A percentile compares a stretch with the other conserved stretches of the same genome.
Evolutionary conservation across 2,797 vertebrate species (phyloP).

Genomic region (Arnoldichthys spilopterus): DNA sequence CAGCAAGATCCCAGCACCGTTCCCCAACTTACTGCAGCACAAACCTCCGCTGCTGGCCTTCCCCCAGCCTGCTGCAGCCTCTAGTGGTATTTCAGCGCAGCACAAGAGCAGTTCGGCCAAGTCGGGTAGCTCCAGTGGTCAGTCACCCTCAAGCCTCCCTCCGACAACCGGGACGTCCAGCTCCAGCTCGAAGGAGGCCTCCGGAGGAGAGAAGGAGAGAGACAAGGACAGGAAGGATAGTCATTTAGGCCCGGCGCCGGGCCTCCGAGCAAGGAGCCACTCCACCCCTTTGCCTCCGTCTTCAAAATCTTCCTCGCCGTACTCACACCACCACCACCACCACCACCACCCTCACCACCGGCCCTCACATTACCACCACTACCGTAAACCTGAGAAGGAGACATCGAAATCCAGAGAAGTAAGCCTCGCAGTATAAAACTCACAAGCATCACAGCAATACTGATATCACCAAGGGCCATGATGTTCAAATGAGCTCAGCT

Average conservation of each 20-base stretch:
- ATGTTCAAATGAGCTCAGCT: background rate
- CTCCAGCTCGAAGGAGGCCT: conserved; percentile 73
- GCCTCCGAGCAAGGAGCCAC: conserved; percentile 89
- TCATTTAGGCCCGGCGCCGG: conserved; percentile 76
- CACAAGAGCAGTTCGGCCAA: conserved; percentile 76
- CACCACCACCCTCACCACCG: conserved; percentile 87
- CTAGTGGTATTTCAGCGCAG: conserved; percentile 80
- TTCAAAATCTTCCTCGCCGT: conserved; percentile 83
- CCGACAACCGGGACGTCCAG: conserved; percentile 62
- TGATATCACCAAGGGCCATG: background rate
- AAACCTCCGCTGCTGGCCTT: conserved; percentile 89
- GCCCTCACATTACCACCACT: conserved; percentile 87
- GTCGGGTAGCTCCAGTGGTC: conserved; percentile 60
- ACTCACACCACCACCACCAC: conserved; percentile 77
- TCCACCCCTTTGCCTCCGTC: conserved; percentile 90
- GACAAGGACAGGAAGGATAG: conserved; percentile 76
- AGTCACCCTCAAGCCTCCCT: conserved; percentile 54
- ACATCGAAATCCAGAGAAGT: conserved; percentile 67
- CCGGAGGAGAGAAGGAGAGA: conserved; percentile 73
- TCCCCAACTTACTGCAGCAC: conserved; percentile 92
- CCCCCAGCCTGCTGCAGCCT: conserved; percentile 84
- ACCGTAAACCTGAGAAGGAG: conserved; percentile 85
- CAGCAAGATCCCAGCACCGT: conserved; percentile 90
- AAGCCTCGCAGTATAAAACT: conserved; percentile 57
- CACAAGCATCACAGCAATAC: background rate